Percentiles rank a stretch among this genome's conserved stretches.
phyloP scores from a whole-genome alignment of 1,140 invertebrate species.

The Polypedilum pembai region DNA sequence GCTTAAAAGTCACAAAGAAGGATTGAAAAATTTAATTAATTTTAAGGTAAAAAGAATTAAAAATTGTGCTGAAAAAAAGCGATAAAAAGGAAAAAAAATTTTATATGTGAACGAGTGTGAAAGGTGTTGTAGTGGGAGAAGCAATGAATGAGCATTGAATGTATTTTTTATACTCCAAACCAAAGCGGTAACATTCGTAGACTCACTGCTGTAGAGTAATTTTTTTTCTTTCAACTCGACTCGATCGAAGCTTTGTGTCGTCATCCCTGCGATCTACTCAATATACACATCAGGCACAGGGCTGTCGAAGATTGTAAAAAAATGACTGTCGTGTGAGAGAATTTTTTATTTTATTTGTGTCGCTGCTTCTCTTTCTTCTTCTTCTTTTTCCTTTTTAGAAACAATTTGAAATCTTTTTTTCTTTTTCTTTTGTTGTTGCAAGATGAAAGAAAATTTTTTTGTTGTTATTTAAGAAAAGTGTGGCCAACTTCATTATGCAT shows the following conservation, averaged over 20 bases:
- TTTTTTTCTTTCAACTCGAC: background rate
- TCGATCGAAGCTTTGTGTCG: background rate
- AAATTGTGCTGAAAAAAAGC: background rate
- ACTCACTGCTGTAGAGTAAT: background rate
- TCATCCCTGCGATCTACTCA: background rate
- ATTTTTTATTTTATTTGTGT: too few relatives aligned
- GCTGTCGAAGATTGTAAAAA: background rate
- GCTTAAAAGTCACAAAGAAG: background rate
- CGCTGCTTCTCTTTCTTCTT: too few relatives aligned
- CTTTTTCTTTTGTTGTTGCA: too few relatives aligned
- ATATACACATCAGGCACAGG: background rate
- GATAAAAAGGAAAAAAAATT: background rate
- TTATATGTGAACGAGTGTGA: background rate
- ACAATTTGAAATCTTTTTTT: too few relatives aligned
- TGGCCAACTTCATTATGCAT: too few relatives aligned
- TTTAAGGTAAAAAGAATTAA: background rate
- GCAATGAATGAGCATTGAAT: slow-evolving; percentile 2
- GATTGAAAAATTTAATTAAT: too few relatives aligned
- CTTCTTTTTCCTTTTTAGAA: too few relatives aligned
- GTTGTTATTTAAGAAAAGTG: too few relatives aligned
- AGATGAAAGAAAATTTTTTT: too few relatives aligned
- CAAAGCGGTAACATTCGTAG: too few relatives aligned
- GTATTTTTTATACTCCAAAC: background rate
- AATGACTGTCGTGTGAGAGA: background rate
- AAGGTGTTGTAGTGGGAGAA: too few relatives aligned